phyloP scores from a whole-genome alignment of 1,140 invertebrate species.

The Marisa cornuarietis region DNA sequence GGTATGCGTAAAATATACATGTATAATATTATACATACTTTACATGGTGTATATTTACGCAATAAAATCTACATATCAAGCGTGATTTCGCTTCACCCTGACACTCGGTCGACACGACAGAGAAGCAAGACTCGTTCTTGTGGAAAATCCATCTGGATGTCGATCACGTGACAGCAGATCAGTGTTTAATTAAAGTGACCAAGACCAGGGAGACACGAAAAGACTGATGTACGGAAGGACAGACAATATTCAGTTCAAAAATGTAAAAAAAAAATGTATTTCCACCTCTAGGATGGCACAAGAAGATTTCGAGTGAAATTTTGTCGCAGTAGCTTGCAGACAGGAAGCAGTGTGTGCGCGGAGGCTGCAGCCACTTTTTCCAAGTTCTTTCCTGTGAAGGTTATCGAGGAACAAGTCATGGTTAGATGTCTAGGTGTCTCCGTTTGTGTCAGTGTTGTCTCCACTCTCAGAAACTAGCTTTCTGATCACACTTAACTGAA shows the following conservation, averaged over 20 bases:
- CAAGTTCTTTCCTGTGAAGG: slow-evolving; percentile 23
- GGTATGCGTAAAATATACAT: no score
- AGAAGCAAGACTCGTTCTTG: no score
- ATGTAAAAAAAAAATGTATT: not conserved
- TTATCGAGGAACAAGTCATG: no score
- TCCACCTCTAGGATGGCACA: slow-evolving; percentile 1
- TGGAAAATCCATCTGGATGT: no score
- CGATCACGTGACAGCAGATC: not conserved
- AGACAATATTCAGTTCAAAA: not conserved
- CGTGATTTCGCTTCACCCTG: not conserved
- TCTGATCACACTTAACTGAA: no score
- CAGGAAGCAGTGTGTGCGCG: not conserved
- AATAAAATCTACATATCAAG: not conserved
- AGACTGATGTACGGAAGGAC: not conserved
- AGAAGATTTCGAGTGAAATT: slow-evolving; percentile 21
- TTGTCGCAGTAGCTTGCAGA: not conserved
- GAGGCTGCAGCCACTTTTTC: not conserved
- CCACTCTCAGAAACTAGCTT: no score
- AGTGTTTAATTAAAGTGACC: not conserved
- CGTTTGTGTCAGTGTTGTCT: no score
- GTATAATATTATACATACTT: no score
- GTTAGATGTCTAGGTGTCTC: no score
- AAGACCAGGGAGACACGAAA: not conserved
- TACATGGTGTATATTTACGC: no score
- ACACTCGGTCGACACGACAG: no score